phyloP scores from a whole-genome alignment of 2,888 invertebrate species.

The Mellilla xanthometata region DNA sequence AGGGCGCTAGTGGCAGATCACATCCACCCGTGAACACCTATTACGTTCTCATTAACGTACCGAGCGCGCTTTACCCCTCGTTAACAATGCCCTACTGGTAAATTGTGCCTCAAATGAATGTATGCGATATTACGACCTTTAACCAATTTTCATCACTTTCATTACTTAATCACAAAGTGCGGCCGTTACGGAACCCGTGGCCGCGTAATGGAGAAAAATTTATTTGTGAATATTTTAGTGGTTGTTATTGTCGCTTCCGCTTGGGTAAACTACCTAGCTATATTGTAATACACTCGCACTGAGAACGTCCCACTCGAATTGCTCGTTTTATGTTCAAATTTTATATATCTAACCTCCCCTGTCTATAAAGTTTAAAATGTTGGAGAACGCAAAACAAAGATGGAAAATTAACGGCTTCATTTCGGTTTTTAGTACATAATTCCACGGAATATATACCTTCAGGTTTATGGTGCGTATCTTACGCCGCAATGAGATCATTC shows the following conservation, averaged over 20 bases:
- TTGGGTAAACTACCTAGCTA: background rate
- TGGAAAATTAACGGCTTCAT: conserved; percentile 25
- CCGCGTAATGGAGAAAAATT: conserved; percentile 11
- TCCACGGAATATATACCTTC: conserved; percentile 21
- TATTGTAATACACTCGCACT: background rate
- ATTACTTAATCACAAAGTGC: conserved; percentile 24
- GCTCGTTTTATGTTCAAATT: conserved; percentile 14
- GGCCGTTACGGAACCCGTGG: conserved; percentile 8
- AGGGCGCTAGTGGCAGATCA: conserved; percentile 46
- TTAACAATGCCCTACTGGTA: conserved; percentile 60
- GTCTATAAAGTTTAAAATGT: conserved; percentile 21
- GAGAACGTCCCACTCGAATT: background rate
- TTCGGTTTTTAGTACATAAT: conserved; percentile 26
- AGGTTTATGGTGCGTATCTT: conserved; percentile 24
- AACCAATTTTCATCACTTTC: conserved; percentile 33
- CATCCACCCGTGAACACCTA: conserved; percentile 55
- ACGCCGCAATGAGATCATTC: conserved; percentile 24
- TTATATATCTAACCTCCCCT: conserved; percentile 10
- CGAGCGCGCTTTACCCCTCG: conserved; percentile 59
- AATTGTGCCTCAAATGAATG: conserved; percentile 60
- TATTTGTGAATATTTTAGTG: conserved; percentile 23
- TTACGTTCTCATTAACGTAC: conserved; percentile 67
- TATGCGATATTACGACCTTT: conserved; percentile 45
- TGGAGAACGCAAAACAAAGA: conserved; percentile 22
- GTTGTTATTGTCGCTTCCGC: conserved; percentile 1